Conservation (phyloP, 1,140 invertebrate genomes). For the Araneus ventricosus region DNA sequence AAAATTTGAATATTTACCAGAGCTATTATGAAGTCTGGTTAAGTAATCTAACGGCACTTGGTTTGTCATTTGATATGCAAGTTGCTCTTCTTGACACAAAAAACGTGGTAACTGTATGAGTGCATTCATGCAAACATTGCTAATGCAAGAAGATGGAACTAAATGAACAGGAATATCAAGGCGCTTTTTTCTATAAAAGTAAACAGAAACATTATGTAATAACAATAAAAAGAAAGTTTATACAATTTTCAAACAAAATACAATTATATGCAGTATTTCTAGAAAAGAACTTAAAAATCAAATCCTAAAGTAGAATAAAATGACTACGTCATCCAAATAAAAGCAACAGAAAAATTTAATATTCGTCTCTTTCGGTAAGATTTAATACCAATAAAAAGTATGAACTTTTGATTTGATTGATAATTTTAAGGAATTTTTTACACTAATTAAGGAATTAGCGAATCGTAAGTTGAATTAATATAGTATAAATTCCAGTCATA, state of each 20-base stretch:
- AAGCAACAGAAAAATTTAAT: too few relatives aligned
- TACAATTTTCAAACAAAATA: too few relatives aligned
- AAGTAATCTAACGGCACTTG: slow-evolving; percentile 82
- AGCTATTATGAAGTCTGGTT: slow-evolving; percentile 85
- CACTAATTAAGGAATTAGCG: too few relatives aligned
- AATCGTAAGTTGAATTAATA: too few relatives aligned
- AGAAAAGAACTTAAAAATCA: background rate
- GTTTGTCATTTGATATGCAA: slow-evolving; percentile 82
- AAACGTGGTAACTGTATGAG: slow-evolving; percentile 87
- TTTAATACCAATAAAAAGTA: too few relatives aligned
- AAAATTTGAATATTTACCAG: slow-evolving; percentile 80
- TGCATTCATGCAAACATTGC: slow-evolving; percentile 82
- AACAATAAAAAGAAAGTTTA: too few relatives aligned
- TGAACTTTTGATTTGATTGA: too few relatives aligned
- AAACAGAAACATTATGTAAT: background rate
- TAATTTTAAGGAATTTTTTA: too few relatives aligned
- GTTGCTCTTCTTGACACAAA: slow-evolving; percentile 88
- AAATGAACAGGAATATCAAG: slow-evolving; percentile 87
- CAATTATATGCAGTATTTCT: background rate
- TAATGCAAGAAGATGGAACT: slow-evolving; percentile 80
- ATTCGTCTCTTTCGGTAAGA: too few relatives aligned
- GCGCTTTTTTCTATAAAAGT: slow-evolving; percentile 78
- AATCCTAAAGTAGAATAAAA: slow-evolving; percentile 35
- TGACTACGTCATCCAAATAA: too few relatives aligned
- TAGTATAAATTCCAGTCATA: too few relatives aligned